These are phyloP conservation scores for Cladorhizidae sp. DNA, from an alignment of 37 sponge, comb jelly and placozoan genomes.

Conservation along the genomic window DNA sequence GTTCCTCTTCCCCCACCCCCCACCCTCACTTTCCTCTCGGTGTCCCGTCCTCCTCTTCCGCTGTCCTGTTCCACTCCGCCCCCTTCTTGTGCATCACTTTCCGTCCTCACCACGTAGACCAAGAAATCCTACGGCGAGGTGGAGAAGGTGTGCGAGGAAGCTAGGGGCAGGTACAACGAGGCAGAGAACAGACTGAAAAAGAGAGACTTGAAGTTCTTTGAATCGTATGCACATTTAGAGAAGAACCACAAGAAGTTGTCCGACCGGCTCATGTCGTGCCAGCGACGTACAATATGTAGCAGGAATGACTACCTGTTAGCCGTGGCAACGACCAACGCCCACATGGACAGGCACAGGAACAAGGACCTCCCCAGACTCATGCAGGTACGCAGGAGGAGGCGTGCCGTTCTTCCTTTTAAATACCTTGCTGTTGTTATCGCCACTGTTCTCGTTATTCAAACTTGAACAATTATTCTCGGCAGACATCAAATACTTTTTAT, in stretches of 20 bases:
- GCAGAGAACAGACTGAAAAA: constrained; percentile 63
- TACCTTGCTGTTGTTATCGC: no score
- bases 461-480: no score
- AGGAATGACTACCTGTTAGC: constrained; percentile 82
- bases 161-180: constrained; percentile 65
- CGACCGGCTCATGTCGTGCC: constrained; percentile 65
- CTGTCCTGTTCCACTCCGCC: no score
- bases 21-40: no score
- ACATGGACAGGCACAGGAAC: constrained; percentile 34
- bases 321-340: constrained; percentile 64
- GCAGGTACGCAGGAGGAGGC: constrained; percentile 34
- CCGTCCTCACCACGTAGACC: constrained; percentile 10
- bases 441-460: no score
- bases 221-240: constrained; percentile 51
- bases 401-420: no score
- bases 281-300: constrained; percentile 69
- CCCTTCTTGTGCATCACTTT: no score
- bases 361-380: constrained; percentile 63
- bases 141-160: constrained; percentile 64
- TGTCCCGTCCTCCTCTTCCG: no score
- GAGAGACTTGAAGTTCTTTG: constrained; percentile 61
- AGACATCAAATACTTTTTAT: no score
- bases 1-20: no score
- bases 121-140: constrained; percentile 74
- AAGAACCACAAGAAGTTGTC: constrained; percentile 57